Evolutionary conservation across 2,113 vertebrate species (phyloP).

Genomic region (Tyrannus savana): DNA sequence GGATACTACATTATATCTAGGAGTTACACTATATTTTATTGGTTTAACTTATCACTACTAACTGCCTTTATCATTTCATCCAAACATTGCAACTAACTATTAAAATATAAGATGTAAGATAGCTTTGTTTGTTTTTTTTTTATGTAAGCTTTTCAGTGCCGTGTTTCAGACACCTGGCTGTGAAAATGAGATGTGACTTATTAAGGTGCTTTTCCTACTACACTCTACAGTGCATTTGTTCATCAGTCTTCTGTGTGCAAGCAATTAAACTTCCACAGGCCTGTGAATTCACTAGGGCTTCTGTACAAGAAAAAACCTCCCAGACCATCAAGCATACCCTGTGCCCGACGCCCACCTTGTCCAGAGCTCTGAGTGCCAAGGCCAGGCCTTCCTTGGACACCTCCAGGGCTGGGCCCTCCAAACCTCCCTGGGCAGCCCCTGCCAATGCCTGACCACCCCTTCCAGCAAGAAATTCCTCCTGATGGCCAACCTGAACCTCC

Average conservation of each 20-base stretch:
- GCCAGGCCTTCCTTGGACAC: neutral
- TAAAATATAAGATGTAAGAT: neutral
- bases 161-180: neutral
- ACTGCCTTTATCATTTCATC: fast-evolving
- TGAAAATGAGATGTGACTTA: neutral
- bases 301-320: neutral
- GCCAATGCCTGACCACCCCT: neutral
- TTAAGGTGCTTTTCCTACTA: neutral
- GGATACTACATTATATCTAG: neutral
- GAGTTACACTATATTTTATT: neutral
- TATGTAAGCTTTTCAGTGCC: neutral
- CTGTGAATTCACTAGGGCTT: neutral
- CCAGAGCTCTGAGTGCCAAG: neutral
- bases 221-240: neutral
- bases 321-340: fast-evolving
- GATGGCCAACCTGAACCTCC: fast-evolving
- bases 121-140: neutral
- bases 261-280: neutral
- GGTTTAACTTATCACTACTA: neutral
- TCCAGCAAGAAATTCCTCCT: neutral
- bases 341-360: fast-evolving
- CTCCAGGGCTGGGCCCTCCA: neutral
- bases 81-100: neutral
- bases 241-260: neutral
- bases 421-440: neutral